Evolutionary conservation across 2,797 vertebrate species (phyloP), one percentile per base, ranked within the genome.

Genomic region (Todus mexicanus): DNA sequence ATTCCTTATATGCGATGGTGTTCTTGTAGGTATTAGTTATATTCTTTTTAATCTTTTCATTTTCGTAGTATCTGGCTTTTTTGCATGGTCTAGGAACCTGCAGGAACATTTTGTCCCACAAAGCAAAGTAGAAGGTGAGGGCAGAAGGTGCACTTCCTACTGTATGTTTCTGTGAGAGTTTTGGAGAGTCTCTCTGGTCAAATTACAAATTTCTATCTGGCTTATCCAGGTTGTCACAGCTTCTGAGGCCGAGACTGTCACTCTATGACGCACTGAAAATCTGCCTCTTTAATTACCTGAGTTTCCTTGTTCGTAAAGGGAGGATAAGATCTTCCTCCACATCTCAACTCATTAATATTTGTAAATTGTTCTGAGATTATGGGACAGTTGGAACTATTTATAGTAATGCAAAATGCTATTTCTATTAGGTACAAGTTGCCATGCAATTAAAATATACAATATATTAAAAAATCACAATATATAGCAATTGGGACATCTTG

Each of bases 301-400:
- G 75, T 85, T 95, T 94, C 84, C 56, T 70, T 63, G 43, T 53
- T 89, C 4, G 3, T 56, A 69, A 77, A 87, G 35, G 53, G 31
- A 92, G 8, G 43, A 37, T 51, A 83, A 85, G 90, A 63, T 80
- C 69, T 75, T 68, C 47, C 51, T 92, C 66, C 37, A 10, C 7
- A 20, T 60, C 79, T 86, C 79, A 95, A 85, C 63, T 95, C 87
- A 94, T 95, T 92, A 94, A 92, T 92, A 90, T 63, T 66, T 86
- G 70, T 38, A 95, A 95, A 95, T 95, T 95, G 93, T 94, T 95
- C 89, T 94, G 88, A 96, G 92, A 94, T 87, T 94, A 85, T 23
- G 82, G 90, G 84, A 95, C 57, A 87, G 40, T 31, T 81, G 60
- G 72, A 90, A 87, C 87, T 95, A 89, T 93, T 92, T 84, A 89